These are phyloP conservation scores for Ips typographus DNA, from an alignment of 1,140 invertebrate species.

Conservation along the genomic window DNA sequence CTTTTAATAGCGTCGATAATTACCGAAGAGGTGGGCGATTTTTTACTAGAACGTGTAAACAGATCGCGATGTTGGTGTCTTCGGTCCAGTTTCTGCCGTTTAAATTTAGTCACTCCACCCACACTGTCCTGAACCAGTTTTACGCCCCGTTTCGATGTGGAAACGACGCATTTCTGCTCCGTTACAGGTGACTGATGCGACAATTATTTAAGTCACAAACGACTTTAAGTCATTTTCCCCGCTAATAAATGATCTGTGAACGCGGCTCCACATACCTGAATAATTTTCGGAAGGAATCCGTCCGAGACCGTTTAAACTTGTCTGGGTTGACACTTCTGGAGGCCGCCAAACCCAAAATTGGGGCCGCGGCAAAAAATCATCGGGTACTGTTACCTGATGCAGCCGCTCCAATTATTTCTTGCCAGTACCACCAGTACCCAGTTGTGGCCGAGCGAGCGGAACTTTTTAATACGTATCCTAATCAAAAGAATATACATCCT, in stretches of 20 bases:
- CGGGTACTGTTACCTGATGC: background rate
- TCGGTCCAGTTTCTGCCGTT: conserved; percentile 6
- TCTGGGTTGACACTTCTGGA: background rate
- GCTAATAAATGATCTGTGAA: conserved; percentile 8
- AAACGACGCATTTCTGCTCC: conserved; percentile 5
- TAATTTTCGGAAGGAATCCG: background rate
- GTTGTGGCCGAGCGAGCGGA: conserved; percentile 11
- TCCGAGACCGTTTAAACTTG: background rate
- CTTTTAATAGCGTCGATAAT: conserved; percentile 14
- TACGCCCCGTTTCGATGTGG: conserved; percentile 1
- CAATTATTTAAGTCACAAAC: conserved; percentile 9
- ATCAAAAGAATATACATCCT: background rate
- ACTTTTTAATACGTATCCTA: conserved; percentile 14
- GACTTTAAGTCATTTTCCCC: conserved; percentile 1
- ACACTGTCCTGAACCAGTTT: background rate
- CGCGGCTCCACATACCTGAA: conserved; percentile 9
- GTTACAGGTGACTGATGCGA: conserved; percentile 13
- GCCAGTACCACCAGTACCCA: conserved; percentile 1
- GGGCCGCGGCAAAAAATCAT: background rate
- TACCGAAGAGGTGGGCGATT: conserved; percentile 20
- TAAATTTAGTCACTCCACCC: conserved; percentile 8
- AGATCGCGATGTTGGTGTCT: conserved; percentile 1
- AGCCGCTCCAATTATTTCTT: background rate
- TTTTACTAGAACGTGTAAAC: conserved; percentile 14
- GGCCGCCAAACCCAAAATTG: too few relatives aligned